Conservation (phyloP, 2,113 vertebrate species). For the Mionectes macconnelli region DNA sequence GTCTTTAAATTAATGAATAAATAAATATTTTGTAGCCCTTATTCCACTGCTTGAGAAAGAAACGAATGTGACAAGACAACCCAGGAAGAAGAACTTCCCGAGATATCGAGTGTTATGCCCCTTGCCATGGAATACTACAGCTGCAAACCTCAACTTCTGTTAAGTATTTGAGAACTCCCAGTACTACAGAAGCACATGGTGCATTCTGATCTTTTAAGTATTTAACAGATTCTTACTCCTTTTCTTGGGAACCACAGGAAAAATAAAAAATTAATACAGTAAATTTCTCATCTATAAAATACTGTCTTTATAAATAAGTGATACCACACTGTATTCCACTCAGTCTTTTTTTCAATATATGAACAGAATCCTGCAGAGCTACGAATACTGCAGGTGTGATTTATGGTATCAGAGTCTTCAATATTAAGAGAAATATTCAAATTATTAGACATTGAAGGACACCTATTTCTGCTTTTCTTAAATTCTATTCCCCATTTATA, state of each 20-base stretch:
- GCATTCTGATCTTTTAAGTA: background rate
- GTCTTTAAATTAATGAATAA: background rate
- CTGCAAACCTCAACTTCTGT: background rate
- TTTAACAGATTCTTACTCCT: background rate
- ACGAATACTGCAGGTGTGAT: slow-evolving; percentile 30
- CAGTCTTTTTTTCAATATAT: slow-evolving; percentile 1
- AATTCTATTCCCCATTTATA: background rate
- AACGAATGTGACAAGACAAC: background rate
- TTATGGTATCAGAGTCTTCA: background rate
- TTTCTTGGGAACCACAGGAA: background rate
- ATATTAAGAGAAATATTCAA: background rate
- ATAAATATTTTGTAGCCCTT: background rate
- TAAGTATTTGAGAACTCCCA: background rate
- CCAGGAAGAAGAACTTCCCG: background rate
- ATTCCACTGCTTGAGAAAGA: background rate
- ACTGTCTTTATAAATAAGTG: background rate
- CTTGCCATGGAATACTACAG: background rate
- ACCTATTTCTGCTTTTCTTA: background rate
- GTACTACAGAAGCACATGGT: background rate
- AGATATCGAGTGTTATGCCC: background rate
- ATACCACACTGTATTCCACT: background rate
- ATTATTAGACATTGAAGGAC: background rate
- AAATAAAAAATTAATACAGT: background rate
- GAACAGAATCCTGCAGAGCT: slow-evolving; percentile 34
- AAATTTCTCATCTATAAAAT: background rate